A percentile compares a stretch with the other conserved stretches of the same genome.
phyloP scores from a whole-genome alignment of 2,113 vertebrate genomes.

The Pagrus major region DNA sequence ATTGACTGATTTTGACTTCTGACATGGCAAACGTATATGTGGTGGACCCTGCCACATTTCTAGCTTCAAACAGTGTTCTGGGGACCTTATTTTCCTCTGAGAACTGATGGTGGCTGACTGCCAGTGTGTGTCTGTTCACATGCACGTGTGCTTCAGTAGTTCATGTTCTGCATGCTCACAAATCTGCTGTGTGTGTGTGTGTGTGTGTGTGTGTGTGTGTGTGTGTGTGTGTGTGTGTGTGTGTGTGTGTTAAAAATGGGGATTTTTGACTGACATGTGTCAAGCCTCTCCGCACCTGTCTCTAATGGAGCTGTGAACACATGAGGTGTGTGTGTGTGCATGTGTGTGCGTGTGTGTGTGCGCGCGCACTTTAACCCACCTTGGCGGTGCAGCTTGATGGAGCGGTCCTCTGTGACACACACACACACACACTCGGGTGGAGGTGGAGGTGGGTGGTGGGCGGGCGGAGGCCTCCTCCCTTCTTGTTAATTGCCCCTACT shows the following conservation, averaged over 20 bases:
- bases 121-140: not conserved
- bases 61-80: no score
- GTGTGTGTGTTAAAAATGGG: not conserved
- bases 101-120: not conserved
- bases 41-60: no score
- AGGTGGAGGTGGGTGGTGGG: constrained; percentile 13
- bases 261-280: constrained; percentile 67
- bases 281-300: constrained; percentile 52
- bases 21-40: no score
- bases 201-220: not conserved
- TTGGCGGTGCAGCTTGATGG: constrained; percentile 59
- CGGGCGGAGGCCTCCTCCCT: constrained; percentile 36
- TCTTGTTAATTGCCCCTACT: constrained; percentile 76
- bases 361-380: constrained; percentile 28
- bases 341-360: constrained; percentile 27
- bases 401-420: constrained; percentile 69
- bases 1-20: no score
- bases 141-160: not conserved
- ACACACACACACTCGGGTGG: constrained; percentile 37
- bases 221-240: not conserved
- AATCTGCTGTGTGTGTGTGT: not conserved
- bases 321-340: constrained; percentile 23
- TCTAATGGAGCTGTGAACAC: constrained; percentile 65
- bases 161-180: not conserved
- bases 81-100: no score